Evolutionary conservation across 2,888 invertebrate genomes (phyloP).

Genomic region (Microctonus hyperodae): DNA sequence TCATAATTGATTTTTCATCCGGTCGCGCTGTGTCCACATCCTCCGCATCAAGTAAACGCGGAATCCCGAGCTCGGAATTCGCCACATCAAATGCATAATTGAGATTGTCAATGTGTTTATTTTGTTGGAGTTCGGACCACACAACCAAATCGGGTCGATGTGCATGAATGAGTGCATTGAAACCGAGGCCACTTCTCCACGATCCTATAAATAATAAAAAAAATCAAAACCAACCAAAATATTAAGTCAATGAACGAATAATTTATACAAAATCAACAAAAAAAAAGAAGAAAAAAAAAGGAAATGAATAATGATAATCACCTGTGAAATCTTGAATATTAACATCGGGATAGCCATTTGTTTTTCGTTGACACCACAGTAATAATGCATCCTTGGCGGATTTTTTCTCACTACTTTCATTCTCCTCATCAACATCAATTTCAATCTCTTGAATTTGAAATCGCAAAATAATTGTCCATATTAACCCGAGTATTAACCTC

Average conservation of each 20-base stretch:
- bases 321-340: constrained; percentile 87
- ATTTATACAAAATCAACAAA: too few species aligned
- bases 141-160: constrained; percentile 96
- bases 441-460: constrained; percentile 99
- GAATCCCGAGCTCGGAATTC: constrained; percentile 90
- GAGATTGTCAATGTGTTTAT: constrained; percentile 91
- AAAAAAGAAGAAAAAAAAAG: background rate
- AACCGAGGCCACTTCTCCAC: constrained; percentile 96
- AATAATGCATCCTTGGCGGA: constrained; percentile 98
- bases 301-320: constrained; percentile 40
- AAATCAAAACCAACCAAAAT: background rate
- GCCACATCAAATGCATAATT: constrained; percentile 98
- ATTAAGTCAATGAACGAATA: background rate
- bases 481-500: constrained; percentile 93
- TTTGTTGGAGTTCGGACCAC: constrained; percentile 80
- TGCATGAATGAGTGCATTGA: constrained; percentile 98
- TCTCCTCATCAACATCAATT: constrained; percentile 96
- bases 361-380: constrained; percentile 98
- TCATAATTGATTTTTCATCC: constrained; percentile 98
- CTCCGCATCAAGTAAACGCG: constrained; percentile 92
- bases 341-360: constrained; percentile 90
- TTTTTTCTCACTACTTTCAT: constrained; percentile 96
- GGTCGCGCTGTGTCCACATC: constrained; percentile 94
- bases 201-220: constrained; percentile 67
- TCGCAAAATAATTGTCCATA: constrained; percentile 98